Base-by-base conservation (phyloP, 2,113 vertebrate genomes). In the Oryzias melastigma region DNA sequence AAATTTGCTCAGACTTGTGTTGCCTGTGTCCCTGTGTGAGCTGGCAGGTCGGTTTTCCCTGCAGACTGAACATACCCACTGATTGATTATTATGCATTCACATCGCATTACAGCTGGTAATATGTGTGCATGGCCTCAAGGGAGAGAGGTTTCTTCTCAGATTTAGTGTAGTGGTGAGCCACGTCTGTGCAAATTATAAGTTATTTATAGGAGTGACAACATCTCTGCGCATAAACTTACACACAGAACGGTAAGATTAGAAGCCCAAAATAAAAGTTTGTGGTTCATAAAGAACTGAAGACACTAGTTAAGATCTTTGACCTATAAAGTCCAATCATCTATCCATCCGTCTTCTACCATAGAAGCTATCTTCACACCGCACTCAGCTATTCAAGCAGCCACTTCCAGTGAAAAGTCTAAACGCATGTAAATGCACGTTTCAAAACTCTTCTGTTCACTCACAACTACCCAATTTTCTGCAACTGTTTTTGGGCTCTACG, bases 191-290 rank as follows among this genome's bases (percentile, higher is more conserved):
- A 15, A 14, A 57, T 51, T 50, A 57, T 65, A 27, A 68, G 42
- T 77, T 71, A 84, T 80, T 87, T 87, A 83, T 73, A 52, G 68
- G 70, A 47, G 2, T 1, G 18, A 61, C 52, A 48, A 58, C 27
- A 7, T 42, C 68, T 55, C 19, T 1, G 29, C 54, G 62, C 60
- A 51, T 77, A 57, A 55, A 50, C 41, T 27, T 58, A 44, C 56
- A 57, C 44, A 62, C 17, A 48, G 24, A 64, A 64, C 80, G 81
- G 71, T 85, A 80, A 68, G 64, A 71, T 87, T 83, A 71, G 62
- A 79, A 64, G 51, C 56, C 13, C 42, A 58, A 80, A 56, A 71
- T 66, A 62, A 60, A 51, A 58, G 15, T 51, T 45, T 43, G 27
- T 81, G 51, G 22, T 22, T 66, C 53, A 46, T 72, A 27, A 19